phyloP scores from a whole-genome alignment of 2,113 vertebrate genomes.

The Pedionomus torquatus region DNA sequence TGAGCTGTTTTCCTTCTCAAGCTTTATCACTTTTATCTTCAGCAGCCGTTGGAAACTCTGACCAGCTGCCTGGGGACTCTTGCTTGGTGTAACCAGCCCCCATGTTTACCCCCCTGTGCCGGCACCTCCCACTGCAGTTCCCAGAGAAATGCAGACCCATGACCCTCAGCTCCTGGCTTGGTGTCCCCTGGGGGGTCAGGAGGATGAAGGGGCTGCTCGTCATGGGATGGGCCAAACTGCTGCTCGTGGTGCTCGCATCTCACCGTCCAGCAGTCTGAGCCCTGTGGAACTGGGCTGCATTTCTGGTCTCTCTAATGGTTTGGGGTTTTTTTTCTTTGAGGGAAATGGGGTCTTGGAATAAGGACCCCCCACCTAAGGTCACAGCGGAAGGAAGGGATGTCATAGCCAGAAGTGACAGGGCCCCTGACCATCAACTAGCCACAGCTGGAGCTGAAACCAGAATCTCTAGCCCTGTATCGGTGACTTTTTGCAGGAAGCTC shows the following conservation, averaged over 20 bases:
- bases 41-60: background rate
- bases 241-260: accelerated
- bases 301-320: background rate
- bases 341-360: background rate
- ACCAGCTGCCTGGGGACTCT: background rate
- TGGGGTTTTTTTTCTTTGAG: background rate
- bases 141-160: background rate
- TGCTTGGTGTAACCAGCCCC: accelerated
- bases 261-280: background rate
- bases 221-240: no score
- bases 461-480: background rate
- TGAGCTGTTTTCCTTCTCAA: background rate
- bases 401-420: accelerated
- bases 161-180: background rate
- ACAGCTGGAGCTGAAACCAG: background rate
- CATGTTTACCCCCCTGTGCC: accelerated
- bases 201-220: accelerated
- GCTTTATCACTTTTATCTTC: background rate
- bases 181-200: no score
- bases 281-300: background rate
- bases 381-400: background rate
- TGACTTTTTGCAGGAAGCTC: background rate
- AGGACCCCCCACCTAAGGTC: background rate
- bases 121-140: background rate
- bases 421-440: no score